phyloP scores from a whole-genome alignment of 2,888 invertebrate genomes.

The Parnassius smintheus region DNA sequence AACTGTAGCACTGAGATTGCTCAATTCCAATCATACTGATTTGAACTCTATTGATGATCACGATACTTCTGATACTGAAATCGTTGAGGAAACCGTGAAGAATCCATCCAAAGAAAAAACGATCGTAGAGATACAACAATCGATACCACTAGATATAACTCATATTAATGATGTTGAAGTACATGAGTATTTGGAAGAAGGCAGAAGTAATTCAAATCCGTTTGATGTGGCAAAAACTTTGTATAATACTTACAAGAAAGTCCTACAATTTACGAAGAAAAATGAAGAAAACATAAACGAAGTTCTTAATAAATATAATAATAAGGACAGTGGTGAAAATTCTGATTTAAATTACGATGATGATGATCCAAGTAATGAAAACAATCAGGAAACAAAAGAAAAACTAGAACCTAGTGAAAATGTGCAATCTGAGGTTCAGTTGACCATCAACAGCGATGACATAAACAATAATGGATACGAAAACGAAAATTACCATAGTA shows the following conservation, averaged over 20 bases:
- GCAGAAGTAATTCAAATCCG: constrained; percentile 53
- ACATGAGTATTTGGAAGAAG: constrained; percentile 69
- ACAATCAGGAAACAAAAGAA: constrained; percentile 30
- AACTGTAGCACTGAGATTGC: constrained; percentile 80
- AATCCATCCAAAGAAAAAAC: constrained; percentile 71
- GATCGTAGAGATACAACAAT: constrained; percentile 84
- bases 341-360: constrained; percentile 30
- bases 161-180: constrained; percentile 73
- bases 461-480: constrained; percentile 46
- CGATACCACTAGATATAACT: constrained; percentile 79
- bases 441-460: constrained; percentile 47
- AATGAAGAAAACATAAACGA: constrained; percentile 30
- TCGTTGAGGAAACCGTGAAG: constrained; percentile 57
- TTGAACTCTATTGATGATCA: constrained; percentile 64
- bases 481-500: constrained; percentile 46
- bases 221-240: constrained; percentile 52
- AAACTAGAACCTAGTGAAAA: constrained; percentile 60
- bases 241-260: constrained; percentile 59
- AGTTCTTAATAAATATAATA: constrained; percentile 42
- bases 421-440: constrained; percentile 51
- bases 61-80: constrained; percentile 66
- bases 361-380: not conserved
- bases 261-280: constrained; percentile 50
- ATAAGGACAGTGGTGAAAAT: constrained; percentile 39
- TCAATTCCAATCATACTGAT: constrained; percentile 67